phyloP scores from a whole-genome alignment of 2,113 vertebrate species.

The Bubo scandiacus region DNA sequence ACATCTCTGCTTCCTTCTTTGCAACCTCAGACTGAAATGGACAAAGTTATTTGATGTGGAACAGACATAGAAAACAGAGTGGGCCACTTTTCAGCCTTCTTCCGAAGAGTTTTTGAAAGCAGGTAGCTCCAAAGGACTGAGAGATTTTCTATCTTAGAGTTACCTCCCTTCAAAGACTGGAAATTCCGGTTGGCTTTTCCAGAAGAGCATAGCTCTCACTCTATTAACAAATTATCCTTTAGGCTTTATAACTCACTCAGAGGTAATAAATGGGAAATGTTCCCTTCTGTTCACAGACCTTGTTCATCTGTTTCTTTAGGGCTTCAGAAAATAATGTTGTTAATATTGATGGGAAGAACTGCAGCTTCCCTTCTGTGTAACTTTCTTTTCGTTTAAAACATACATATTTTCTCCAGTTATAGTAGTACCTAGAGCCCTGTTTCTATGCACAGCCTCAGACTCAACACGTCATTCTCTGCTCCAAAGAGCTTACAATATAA shows the following conservation, averaged over 20 bases:
- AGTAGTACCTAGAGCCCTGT: background rate
- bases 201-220: background rate
- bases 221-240: slow-evolving; percentile 4
- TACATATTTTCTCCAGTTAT: fast-evolving
- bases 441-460: background rate
- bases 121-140: background rate
- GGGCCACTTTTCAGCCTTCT: background rate
- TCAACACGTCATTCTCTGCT: background rate
- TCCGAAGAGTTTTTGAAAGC: background rate
- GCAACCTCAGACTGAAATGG: background rate
- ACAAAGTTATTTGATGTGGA: background rate
- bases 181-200: slow-evolving; percentile 24
- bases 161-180: background rate
- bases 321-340: background rate
- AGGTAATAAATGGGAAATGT: slow-evolving; percentile 25
- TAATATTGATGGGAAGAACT: background rate
- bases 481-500: background rate
- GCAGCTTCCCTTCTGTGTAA: background rate
- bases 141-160: background rate
- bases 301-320: slow-evolving; percentile 2
- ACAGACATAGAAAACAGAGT: background rate
- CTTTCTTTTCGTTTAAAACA: background rate
- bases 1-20: background rate
- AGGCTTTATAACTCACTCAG: background rate
- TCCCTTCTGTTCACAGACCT: slow-evolving; percentile 9